Evolutionary conservation across 2,113 vertebrate species (phyloP).

Genomic region (Hippopotamus amphibius): DNA sequence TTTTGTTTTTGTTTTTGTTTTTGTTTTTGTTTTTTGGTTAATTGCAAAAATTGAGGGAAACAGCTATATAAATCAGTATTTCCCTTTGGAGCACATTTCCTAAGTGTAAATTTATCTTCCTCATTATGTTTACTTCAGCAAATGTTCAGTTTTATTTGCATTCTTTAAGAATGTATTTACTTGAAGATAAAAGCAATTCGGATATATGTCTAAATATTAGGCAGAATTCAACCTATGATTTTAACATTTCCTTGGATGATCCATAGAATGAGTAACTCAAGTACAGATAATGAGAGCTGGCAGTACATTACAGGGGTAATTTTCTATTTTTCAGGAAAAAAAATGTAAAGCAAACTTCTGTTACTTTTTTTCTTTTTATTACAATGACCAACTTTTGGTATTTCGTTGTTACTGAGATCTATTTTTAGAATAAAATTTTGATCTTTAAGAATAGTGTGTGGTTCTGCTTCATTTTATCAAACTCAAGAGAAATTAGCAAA

Average conservation of each 20-base stretch:
- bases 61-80: background rate
- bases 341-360: slow-evolving; percentile 33
- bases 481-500: background rate
- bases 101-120: background rate
- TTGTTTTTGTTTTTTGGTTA: background rate
- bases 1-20: background rate
- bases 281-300: slow-evolving; percentile 30
- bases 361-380: slow-evolving; percentile 64
- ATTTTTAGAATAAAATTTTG: slow-evolving; percentile 82
- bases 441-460: slow-evolving; percentile 26
- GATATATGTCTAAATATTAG: background rate
- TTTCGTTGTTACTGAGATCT: slow-evolving; percentile 75
- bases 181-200: slow-evolving; percentile 52
- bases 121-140: background rate
- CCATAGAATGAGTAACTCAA: slow-evolving; percentile 28
- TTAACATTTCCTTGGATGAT: slow-evolving; percentile 34
- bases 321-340: slow-evolving; percentile 63
- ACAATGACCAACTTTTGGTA: slow-evolving; percentile 71
- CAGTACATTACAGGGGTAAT: slow-evolving; percentile 1
- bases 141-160: background rate
- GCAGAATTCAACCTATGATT: background rate
- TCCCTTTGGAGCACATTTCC: background rate
- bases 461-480: slow-evolving; percentile 66
- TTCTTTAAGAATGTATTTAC: slow-evolving; percentile 54
- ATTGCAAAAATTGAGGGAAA: slow-evolving; percentile 30